These are phyloP conservation scores for Thunnus maccoyii DNA, from an alignment of 2,113 vertebrate genomes.

Conservation along the genomic window DNA sequence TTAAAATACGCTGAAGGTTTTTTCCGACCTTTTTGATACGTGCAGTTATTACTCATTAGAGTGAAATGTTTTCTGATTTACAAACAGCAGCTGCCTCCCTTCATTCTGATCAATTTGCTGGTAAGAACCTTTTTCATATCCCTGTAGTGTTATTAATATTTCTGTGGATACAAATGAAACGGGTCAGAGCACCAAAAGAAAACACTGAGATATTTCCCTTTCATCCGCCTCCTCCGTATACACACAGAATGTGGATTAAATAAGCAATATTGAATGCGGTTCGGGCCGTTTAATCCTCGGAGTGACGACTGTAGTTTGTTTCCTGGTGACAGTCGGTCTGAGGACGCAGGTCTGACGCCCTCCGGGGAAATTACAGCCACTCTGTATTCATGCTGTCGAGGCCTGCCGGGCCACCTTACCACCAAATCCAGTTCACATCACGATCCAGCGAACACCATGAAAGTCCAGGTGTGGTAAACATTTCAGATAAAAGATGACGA, in stretches of 20 bases:
- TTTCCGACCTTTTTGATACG: slow-evolving; percentile 53
- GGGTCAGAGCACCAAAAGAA: slow-evolving; percentile 44
- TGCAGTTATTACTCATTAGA: slow-evolving; percentile 59
- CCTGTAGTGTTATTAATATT: slow-evolving; percentile 58
- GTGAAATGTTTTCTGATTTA: slow-evolving; percentile 54
- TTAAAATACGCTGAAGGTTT: slow-evolving; percentile 59
- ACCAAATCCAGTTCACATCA: neutral
- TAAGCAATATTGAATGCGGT: slow-evolving; percentile 14
- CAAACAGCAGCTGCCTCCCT: slow-evolving; percentile 52
- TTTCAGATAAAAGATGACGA: no score
- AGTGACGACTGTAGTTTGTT: slow-evolving; percentile 45
- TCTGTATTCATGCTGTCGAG: slow-evolving; percentile 10
- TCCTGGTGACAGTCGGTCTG: slow-evolving; percentile 27
- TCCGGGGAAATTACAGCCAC: slow-evolving; percentile 51
- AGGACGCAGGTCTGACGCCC: slow-evolving; percentile 27
- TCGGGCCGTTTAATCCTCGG: slow-evolving; percentile 36
- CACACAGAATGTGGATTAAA: slow-evolving; percentile 31
- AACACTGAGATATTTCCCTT: slow-evolving; percentile 44
- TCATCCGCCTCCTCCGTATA: slow-evolving; percentile 39
- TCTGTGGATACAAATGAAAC: slow-evolving; percentile 61
- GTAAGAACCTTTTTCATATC: slow-evolving; percentile 43
- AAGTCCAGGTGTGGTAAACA: no score
- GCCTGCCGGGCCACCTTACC: neutral
- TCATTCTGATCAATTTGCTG: slow-evolving; percentile 56
- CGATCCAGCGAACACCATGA: neutral